These are phyloP conservation scores for Hydraecia micacea DNA, from an alignment of 2,888 invertebrate genomes.

Conservation along the genomic window DNA sequence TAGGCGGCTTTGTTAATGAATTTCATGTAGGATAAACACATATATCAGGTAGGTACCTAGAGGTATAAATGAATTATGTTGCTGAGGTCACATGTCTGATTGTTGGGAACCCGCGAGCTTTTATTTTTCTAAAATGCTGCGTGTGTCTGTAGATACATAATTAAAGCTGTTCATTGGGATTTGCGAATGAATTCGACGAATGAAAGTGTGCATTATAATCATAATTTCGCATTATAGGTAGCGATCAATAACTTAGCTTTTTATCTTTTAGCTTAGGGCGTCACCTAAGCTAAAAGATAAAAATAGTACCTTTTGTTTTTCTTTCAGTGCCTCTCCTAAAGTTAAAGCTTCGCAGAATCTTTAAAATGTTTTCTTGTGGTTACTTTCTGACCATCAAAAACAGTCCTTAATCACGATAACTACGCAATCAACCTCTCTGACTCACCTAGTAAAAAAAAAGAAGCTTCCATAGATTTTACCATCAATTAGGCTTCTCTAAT, in stretches of 20 bases:
- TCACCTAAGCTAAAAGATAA: not conserved
- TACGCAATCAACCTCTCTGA: not conserved
- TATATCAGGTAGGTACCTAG: conserved; percentile 64
- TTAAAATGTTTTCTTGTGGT: too few species aligned
- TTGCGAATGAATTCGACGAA: not conserved
- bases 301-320: not conserved
- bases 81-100: conserved; percentile 62
- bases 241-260: not conserved
- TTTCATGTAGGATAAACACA: conserved; percentile 77
- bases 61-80: conserved; percentile 69
- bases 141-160: not conserved
- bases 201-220: not conserved
- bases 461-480: conserved; percentile 64
- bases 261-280: too few species aligned
- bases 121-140: conserved; percentile 31
- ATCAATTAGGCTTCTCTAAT: conserved; percentile 75
- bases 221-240: not conserved
- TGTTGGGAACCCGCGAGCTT: conserved; percentile 42
- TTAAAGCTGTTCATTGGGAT: not conserved
- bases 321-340: too few species aligned
- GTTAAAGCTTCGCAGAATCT: not conserved
- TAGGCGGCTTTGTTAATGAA: conserved; percentile 85
- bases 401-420: not conserved
- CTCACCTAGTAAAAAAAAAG: conserved; percentile 10
- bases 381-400: not conserved